Evolutionary conservation across 2,113 vertebrate genomes (phyloP).

Genomic region (Calypte anna): DNA sequence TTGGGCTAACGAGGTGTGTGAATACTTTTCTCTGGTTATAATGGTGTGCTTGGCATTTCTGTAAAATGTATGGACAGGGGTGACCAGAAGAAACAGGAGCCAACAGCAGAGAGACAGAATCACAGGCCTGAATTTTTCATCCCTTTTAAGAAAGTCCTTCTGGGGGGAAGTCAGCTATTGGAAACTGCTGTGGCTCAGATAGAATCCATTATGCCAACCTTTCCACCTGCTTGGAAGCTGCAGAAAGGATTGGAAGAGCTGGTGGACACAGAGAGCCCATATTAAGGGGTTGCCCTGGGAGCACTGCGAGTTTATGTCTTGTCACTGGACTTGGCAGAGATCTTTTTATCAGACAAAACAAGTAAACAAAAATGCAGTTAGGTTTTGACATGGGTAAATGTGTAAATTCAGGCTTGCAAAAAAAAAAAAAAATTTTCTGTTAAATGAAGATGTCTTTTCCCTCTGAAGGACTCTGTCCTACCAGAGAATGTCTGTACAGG

Average conservation of each 20-base stretch:
- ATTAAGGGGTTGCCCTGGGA: neutral
- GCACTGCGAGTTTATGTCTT: neutral
- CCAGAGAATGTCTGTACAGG: neutral
- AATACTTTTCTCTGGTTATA: neutral
- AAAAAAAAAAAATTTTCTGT: neutral
- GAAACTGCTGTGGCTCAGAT: neutral
- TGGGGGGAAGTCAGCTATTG: rapidly evolving
- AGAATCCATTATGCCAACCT: neutral
- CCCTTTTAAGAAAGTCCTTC: neutral
- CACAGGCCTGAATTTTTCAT: neutral
- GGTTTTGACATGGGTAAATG: neutral
- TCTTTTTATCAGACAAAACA: neutral
- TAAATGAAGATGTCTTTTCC: neutral
- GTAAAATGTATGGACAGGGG: neutral
- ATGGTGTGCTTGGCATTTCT: neutral
- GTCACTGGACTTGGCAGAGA: neutral
- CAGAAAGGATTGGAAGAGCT: neutral
- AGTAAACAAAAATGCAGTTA: neutral
- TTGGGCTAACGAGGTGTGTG: neutral
- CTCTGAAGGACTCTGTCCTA: neutral
- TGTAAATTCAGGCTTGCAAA: neutral
- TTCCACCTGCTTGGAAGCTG: neutral
- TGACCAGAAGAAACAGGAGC: neutral
- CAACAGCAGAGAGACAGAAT: neutral
- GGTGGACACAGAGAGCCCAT: neutral